Evolutionary conservation across 2,113 vertebrate genomes (phyloP).

Genomic region (Montifringilla adamsi): DNA sequence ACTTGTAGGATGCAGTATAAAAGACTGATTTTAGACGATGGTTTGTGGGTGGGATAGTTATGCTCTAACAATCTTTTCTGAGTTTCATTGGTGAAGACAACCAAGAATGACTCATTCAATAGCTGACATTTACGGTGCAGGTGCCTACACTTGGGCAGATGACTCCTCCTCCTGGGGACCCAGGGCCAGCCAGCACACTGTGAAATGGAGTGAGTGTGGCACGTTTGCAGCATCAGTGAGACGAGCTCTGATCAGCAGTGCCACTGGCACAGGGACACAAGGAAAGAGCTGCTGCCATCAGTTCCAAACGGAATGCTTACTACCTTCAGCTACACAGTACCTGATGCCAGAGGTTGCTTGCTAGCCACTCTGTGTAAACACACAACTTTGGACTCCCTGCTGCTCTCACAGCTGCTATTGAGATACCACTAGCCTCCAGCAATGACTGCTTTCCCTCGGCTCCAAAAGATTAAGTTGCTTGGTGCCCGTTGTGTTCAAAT

Average conservation of each 20-base stretch:
- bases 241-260: fast-evolving
- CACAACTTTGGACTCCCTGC: background rate
- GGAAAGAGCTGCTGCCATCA: background rate
- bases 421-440: background rate
- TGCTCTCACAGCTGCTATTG: background rate
- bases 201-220: background rate
- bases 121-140: background rate
- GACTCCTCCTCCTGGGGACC: background rate
- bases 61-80: background rate
- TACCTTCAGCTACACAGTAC: background rate
- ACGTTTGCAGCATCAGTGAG: background rate
- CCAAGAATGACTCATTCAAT: background rate
- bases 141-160: background rate
- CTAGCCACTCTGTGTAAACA: background rate
- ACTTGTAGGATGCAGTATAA: background rate
- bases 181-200: background rate
- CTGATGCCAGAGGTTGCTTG: background rate
- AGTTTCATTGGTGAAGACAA: background rate
- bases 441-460: background rate
- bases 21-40: background rate
- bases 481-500: background rate
- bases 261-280: background rate
- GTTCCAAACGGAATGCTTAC: background rate
- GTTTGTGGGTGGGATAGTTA: background rate
- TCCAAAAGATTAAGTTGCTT: background rate